Conservation (phyloP, 2,113 vertebrate genomes). For the Mesoclemmys tuberculata region DNA sequence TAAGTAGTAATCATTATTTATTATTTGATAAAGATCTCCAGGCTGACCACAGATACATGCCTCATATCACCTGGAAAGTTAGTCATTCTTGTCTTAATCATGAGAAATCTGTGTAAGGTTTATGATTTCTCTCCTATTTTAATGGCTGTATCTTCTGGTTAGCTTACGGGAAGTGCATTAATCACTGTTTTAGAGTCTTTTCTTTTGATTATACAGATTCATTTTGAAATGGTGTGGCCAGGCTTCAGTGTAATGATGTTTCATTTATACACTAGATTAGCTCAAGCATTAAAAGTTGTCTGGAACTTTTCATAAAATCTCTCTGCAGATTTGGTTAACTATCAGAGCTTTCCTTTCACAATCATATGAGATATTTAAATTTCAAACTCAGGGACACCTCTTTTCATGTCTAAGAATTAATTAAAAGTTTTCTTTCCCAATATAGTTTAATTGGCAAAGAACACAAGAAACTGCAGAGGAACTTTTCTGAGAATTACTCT, state of each 20-base stretch:
- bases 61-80: neutral
- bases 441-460: neutral
- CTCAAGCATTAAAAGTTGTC: neutral
- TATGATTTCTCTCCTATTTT: neutral
- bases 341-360: neutral
- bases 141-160: neutral
- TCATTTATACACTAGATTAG: neutral
- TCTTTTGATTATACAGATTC: neutral
- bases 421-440: neutral
- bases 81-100: neutral
- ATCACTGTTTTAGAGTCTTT: neutral
- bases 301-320: neutral
- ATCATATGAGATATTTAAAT: neutral
- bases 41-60: neutral
- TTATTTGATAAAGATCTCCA: neutral
- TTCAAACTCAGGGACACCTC: neutral
- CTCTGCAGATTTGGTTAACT: neutral
- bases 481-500: conserved; percentile 20
- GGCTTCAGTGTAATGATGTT: neutral
- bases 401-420: neutral
- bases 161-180: neutral
- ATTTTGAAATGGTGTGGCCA: neutral
- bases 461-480: neutral
- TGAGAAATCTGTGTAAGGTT: neutral
- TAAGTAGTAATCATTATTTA: neutral